Base-by-base conservation (phyloP, 1,140 invertebrate genomes). In the Euura lappo region DNA sequence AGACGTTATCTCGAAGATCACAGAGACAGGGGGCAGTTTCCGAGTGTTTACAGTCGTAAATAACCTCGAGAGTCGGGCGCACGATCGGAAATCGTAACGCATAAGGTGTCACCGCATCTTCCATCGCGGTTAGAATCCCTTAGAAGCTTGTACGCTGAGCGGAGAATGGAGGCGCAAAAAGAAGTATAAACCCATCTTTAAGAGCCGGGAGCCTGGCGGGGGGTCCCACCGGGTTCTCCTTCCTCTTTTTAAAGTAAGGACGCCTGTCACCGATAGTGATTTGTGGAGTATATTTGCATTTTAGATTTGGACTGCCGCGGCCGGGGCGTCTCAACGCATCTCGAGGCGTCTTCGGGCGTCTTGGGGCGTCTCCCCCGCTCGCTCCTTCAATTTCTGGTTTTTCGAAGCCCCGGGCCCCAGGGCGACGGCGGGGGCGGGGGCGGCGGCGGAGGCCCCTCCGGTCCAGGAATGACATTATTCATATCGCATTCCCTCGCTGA, bases 261-360 rank as follows among this genome's bases (percentile, higher is more conserved):
- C 85, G 79, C 84, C 84, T 83, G 85, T 86, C 85, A 84, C 84
- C 84, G 85, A 86, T 86, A 84, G 83, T 87, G 86, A 87, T 87
- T 87, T 86, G 85, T 87, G 85, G 85, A 84, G 79, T 81, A 76
- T 85, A 87, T 87, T 87, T 87, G 86, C 86, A 87, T 87, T 86
- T 87, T 86, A 87, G 83, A 87, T 87, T 86, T 85, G 84, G 81
- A 79, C 83, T 86, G 83, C 83, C 82, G 83, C 79, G 74, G 74
- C 72, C 75, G 69, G 42, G 47, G 67, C 69, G 45, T 51, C 66
- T 13, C 10, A 13, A 69, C 68, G 70, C 73, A 72, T 66, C 72
- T 74, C 72, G 70, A 64, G 69, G 51, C 65, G 45, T 71, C 70
- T 69, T 70, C 65, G 44, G 71, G 60, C 66, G 65, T 66, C 68